A percentile compares a stretch with the other conserved stretches of the same genome.
phyloP scores from a whole-genome alignment of 2,113 vertebrate species.

The Carassius gibelio region DNA sequence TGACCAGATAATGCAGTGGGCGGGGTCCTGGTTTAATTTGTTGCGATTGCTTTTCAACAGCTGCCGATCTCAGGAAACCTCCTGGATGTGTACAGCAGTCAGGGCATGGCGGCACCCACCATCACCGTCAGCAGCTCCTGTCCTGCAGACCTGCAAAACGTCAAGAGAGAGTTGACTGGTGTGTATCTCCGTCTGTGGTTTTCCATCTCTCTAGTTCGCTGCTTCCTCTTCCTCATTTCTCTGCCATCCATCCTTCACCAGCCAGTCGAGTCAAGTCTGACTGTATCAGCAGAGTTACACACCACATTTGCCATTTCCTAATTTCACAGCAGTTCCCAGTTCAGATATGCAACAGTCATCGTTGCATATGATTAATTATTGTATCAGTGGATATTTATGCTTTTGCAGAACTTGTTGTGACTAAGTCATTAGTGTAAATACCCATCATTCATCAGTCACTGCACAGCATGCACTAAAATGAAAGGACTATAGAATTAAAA shows the following conservation, averaged over 20 bases:
- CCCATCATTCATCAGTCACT: neutral
- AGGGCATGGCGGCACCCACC: conserved; percentile 71
- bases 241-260: neutral
- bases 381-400: conserved; percentile 10
- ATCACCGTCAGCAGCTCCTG: conserved; percentile 86
- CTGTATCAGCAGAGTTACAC: neutral
- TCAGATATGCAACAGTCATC: neutral
- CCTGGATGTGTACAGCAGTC: conserved; percentile 77
- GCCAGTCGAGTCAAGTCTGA: conserved; percentile 24
- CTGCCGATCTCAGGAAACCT: conserved; percentile 81
- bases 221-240: conserved; percentile 37
- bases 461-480: neutral
- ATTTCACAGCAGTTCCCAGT: conserved; percentile 13
- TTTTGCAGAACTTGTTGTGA: conserved; percentile 36
- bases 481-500: neutral
- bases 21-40: conserved; percentile 10
- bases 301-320: conserved; percentile 37
- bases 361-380: neutral
- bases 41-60: conserved; percentile 62
- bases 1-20: conserved; percentile 28
- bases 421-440: neutral
- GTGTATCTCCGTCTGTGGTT: conserved; percentile 7
- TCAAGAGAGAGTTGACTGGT: conserved; percentile 84
- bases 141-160: conserved; percentile 81
- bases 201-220: neutral